Base-by-base conservation (phyloP, 2,797 vertebrate genomes). In the Graptemys geographica region DNA sequence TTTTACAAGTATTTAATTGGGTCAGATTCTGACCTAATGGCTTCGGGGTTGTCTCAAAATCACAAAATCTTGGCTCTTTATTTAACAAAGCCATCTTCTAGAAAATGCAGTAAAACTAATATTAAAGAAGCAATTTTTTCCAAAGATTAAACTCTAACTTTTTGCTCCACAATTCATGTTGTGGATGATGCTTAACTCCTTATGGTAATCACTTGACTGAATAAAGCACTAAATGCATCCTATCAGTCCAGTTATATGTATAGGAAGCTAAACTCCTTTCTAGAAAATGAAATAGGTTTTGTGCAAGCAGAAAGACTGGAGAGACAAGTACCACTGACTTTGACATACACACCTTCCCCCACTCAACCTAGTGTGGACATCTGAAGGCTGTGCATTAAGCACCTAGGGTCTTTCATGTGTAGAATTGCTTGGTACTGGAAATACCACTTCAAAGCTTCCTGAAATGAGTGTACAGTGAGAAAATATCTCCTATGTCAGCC, bases 61-160 rank as follows among this genome's bases (percentile, higher is more conserved):
- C 51, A 81, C 19, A 59, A 83, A 81, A 89, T 84, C 25, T 11
- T 33, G 52, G 44, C 95, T 90, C 44, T 95, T 94, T 87, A 84
- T 53, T 93, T 97, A 88, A 89, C 72, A n/a, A 85, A 49, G 12
- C 65, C 8, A 69, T n/a, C 1, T 5, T 83, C 47, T 95, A 88
- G 81, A 94, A 95, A 91, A 82, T 86, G 5, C 81, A 84, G 78
- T 51, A 87, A 86, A 79, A 57, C 18, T 89, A 82, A 87, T 91
- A 72, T 55, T 81, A 82, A 41, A 37, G 62, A 33, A 69, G n/a
- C 37, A 44, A 56, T 79, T 25, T 84, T 94, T 95, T 92, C 86
- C 59, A 72, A 49, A 28, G 11, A 33, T 82, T 81, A 76, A 95
- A 89, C 11, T 10, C 1, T 81, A 59, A 10, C 28, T 49, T 76